Base-by-base conservation (phyloP, 1,140 invertebrate genomes). In the Plectrocnemia conspersa region DNA sequence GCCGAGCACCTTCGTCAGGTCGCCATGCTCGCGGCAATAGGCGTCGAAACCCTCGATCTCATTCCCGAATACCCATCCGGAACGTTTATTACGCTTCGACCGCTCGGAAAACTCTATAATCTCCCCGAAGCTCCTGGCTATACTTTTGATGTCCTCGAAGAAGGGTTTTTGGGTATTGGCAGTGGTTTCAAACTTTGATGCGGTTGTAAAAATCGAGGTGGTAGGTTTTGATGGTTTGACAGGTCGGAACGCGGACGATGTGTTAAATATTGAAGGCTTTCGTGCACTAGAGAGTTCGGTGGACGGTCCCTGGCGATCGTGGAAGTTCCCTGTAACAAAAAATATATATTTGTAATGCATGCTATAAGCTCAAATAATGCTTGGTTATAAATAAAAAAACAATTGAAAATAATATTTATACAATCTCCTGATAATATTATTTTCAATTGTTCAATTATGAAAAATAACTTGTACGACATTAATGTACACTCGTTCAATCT, bases 41-140 rank as follows among this genome's bases (percentile, higher is more conserved):
- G 32, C 19, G 13, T 29, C 22, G 5, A 9, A 35, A 3, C 25
- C 10, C 16, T 36, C 15, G 16, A 21, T 16, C 5, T 33, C 52
- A 54, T 59, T 41, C 18, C 47, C 41, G 33, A 19, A 10, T 10
- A 13, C 4, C 3, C 19, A 32, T 33, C 40, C 38, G 44, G 10
- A 38, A 24, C 13, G 23, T 21, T 25, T n/a, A 13, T 23, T 42
- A 35, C 38, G 29, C 35, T 13, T 48, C 29, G 22, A 13, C 32
- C 35, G 35, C 33, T 46, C 41, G 1, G 42, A 19, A 35, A 45
- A 54, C 23, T 61, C 59, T 15, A 61, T 38, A 22, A 61, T 61
- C 13, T 61, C 59, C 11, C 59, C 59, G 25, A 61, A 61, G 2
- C 59, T 52, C 9, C 59, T 46, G 3, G 59, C 59, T 10, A 61